Conservation (phyloP, 2,113 vertebrate genomes). For the Dasyprocta punctata region DNA sequence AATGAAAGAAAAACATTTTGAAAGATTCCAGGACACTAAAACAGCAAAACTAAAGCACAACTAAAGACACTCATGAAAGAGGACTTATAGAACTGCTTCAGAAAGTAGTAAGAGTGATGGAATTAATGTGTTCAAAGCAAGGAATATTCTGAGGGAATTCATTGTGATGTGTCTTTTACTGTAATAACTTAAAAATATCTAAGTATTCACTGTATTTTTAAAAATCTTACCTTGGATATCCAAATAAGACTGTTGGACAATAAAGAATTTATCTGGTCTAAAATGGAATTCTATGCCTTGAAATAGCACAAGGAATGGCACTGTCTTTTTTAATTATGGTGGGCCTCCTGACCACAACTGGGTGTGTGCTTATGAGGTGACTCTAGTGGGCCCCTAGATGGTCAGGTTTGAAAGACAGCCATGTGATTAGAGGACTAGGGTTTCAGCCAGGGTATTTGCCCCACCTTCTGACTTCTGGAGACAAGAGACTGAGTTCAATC, state of each 20-base stretch:
- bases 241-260: not conserved
- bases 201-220: not conserved
- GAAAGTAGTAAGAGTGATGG: not conserved
- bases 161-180: not conserved
- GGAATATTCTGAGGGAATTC: not conserved
- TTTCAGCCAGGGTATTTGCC: not conserved
- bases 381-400: fast-evolving
- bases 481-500: not conserved
- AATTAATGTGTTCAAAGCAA: not conserved
- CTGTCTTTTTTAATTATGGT: not conserved
- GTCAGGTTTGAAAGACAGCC: not conserved
- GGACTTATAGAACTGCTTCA: not conserved
- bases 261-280: not conserved
- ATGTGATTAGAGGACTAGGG: not conserved
- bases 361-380: too few species aligned
- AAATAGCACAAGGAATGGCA: not conserved
- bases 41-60: not conserved
- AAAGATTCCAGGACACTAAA: not conserved
- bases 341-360: not conserved
- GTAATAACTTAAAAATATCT: not conserved
- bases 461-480: not conserved
- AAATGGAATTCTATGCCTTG: not conserved
- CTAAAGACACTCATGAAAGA: not conserved
- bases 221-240: not conserved
- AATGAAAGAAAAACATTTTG: not conserved